Base-by-base conservation (phyloP, 2,113 vertebrate species). In the Dipodomys stephensi region DNA sequence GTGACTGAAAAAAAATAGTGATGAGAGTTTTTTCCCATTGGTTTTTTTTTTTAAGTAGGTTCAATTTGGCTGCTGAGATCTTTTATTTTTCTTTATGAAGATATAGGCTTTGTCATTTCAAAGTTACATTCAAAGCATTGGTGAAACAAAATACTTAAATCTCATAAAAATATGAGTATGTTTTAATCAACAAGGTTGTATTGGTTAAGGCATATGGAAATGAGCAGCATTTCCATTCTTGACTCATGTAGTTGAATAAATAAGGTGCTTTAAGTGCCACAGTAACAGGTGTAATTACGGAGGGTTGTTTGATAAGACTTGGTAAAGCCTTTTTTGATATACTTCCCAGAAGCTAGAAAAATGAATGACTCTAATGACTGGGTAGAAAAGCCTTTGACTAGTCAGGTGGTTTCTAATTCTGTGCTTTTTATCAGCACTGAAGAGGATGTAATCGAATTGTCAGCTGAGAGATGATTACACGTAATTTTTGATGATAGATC, bases 281-380 rank as follows among this genome's bases (percentile, higher is more conserved):
- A 32, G 46, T 30, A 69, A 84, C 90, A 74, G 77, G 90, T 93
- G 2, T 49, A 39, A 90, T 92, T 64, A 83, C 32, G 25, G 49
- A 44, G 83, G 49, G 65, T 18, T 76, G 53, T 57, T 88, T 30
- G 22, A 13, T 87, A 32, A 87, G 80, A 83, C 71, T 86, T 65
- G 65, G 89, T 72, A 82, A 92, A 92, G 57, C 25, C 80, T 92
- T 93, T 57, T 68, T 87, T 90, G 88, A 88, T 93, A 3, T 92
- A 76, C 83, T 85, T 88, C 80, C 91, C 87, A 82, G 94, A 94
- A 94, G 60, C 7, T 2, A 87, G 92, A 81, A 87, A 83, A 71
- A 78, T 57, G 64, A 96, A 81, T 32, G 53, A 81, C 68, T 83
- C 67, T 87, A 88, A 90, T 81, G 53, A 90, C n/a, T 5, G 67